phyloP scores from a whole-genome alignment of 2,113 vertebrate species.

The Himantopus leucocephalus region DNA sequence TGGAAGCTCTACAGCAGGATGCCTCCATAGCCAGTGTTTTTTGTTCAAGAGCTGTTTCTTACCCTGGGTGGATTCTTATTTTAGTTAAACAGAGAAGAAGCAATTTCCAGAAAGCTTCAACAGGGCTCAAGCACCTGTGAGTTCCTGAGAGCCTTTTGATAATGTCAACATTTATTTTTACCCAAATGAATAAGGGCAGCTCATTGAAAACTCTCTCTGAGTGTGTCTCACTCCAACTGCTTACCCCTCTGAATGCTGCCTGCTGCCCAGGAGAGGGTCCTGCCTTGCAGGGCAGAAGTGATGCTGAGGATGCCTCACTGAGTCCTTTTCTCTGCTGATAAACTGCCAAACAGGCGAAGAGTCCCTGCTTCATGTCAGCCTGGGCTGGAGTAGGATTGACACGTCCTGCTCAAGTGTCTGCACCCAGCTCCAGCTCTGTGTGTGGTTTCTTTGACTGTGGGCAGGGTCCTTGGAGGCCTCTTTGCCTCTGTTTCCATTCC shows the following conservation, averaged over 20 bases:
- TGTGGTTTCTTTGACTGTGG: neutral
- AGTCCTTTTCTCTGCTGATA: neutral
- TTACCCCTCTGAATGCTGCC: neutral
- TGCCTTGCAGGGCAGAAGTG: neutral
- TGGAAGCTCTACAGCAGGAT: neutral
- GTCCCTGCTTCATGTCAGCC: neutral
- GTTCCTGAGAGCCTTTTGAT: neutral
- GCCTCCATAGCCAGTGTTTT: neutral
- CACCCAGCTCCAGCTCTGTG: rapidly evolving
- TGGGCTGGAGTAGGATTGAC: neutral
- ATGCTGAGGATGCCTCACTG: neutral
- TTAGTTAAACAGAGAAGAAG: neutral
- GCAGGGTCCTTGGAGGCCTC: neutral
- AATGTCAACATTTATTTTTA: neutral
- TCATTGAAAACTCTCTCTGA: neutral
- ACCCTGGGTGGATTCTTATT: neutral
- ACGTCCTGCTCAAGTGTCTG: neutral
- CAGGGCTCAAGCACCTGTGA: neutral
- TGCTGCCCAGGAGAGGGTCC: rapidly evolving
- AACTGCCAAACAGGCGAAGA: neutral
- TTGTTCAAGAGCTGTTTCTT: neutral
- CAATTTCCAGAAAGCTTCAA: neutral
- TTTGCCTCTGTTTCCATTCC: neutral
- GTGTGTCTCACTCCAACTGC: neutral
- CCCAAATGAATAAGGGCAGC: neutral